Evolutionary conservation across 1,140 invertebrate species (phyloP).

Genomic region (Drosophila mayri): DNA sequence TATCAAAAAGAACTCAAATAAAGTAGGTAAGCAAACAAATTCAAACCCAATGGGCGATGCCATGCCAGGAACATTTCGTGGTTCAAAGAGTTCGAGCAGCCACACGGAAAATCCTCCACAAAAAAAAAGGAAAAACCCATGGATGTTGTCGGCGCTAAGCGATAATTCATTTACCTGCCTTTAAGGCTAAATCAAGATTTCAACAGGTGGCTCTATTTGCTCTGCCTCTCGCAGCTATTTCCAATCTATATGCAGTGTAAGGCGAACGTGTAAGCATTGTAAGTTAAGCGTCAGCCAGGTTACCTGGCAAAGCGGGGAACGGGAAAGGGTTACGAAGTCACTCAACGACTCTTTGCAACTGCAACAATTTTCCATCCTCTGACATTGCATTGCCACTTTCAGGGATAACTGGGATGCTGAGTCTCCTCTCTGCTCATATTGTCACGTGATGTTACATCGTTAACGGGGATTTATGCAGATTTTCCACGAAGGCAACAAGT

Average conservation of each 20-base stretch:
- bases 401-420: background rate
- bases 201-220: conserved; percentile 32
- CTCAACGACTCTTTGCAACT: conserved; percentile 20
- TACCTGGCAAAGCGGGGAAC: background rate
- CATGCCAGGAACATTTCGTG: conserved; percentile 13
- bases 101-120: conserved; percentile 4
- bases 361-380: conserved; percentile 28
- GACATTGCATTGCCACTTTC: conserved; percentile 18
- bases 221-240: background rate
- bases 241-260: conserved; percentile 29
- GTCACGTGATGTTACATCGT: conserved; percentile 40
- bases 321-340: background rate
- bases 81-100: conserved; percentile 1
- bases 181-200: background rate
- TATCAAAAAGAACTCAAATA: conserved; percentile 5
- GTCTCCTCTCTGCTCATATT: conserved; percentile 30
- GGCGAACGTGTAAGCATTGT: conserved; percentile 31
- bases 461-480: conserved; percentile 56
- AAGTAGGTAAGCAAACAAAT: conserved; percentile 17
- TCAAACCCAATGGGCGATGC: background rate
- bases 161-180: conserved; percentile 42
- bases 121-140: background rate
- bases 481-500: conserved; percentile 35
- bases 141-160: conserved; percentile 12
- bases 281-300: conserved; percentile 4